phyloP scores from a whole-genome alignment of 2,888 invertebrate genomes.

The Salticus scenicus region DNA sequence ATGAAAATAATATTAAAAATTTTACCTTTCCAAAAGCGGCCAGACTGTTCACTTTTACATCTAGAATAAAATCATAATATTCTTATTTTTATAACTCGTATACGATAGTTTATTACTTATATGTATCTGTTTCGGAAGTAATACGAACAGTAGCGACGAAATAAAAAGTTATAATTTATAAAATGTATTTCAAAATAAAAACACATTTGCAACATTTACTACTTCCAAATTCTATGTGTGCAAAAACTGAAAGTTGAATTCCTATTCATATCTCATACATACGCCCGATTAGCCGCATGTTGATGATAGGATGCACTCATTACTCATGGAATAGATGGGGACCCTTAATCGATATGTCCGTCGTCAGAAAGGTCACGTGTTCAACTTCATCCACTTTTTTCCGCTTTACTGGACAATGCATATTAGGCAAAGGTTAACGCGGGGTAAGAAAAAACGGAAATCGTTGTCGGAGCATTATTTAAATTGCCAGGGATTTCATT shows the following conservation, averaged over 20 bases:
- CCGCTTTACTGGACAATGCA: conserved; percentile 39
- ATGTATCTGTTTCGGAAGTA: too few relatives aligned
- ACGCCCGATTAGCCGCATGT: conserved; percentile 2
- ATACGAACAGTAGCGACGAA: too few relatives aligned
- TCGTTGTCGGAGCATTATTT: background rate
- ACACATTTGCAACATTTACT: too few relatives aligned
- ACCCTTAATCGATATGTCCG: conserved; percentile 11
- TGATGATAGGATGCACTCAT: background rate
- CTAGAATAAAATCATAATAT: too few relatives aligned
- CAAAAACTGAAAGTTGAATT: background rate
- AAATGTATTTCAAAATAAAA: too few relatives aligned
- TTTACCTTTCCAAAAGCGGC: too few relatives aligned
- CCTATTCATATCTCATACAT: background rate
- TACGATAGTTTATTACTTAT: too few relatives aligned
- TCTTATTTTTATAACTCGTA: too few relatives aligned
- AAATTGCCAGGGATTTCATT: background rate
- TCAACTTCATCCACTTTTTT: conserved; percentile 24
- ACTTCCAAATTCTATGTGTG: too few relatives aligned
- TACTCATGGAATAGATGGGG: conserved; percentile 3
- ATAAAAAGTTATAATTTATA: too few relatives aligned
- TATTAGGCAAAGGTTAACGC: conserved; percentile 7
- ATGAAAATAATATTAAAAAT: too few relatives aligned
- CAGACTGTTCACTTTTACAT: too few relatives aligned
- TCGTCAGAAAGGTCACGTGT: conserved; percentile 40
- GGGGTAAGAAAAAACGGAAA: background rate